Conservation (phyloP, 2,888 invertebrate genomes). For the Tenthredo distinguenda region DNA sequence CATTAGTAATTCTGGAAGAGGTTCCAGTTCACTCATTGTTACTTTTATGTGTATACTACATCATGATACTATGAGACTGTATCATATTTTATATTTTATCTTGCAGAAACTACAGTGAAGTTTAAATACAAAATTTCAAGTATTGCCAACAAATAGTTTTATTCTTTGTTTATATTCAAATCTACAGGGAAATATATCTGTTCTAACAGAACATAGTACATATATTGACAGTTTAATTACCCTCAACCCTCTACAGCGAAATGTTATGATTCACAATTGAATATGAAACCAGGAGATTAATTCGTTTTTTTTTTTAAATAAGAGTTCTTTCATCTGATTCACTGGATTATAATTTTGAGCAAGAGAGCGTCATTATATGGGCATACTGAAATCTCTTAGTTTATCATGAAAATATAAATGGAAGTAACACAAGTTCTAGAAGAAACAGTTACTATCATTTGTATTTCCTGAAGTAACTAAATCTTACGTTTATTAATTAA, state of each 20-base stretch:
- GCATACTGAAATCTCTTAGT: not conserved
- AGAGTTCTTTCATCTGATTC: not conserved
- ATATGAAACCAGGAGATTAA: conserved; percentile 6
- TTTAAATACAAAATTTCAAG: conserved; percentile 36
- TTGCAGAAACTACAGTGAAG: not conserved
- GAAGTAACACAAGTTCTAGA: not conserved
- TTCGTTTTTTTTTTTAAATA: not conserved
- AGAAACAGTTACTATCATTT: not conserved
- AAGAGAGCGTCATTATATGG: not conserved
- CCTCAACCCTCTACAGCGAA: conserved; percentile 35
- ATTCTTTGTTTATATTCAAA: conserved; percentile 6
- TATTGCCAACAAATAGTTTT: conserved; percentile 27
- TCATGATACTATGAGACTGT: conserved; percentile 12
- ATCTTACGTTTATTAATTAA: not conserved
- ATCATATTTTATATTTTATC: not conserved
- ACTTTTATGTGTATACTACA: not conserved
- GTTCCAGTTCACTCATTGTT: conserved; percentile 4
- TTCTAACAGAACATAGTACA: conserved; percentile 11
- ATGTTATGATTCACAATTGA: not conserved
- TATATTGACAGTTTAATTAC: conserved; percentile 38
- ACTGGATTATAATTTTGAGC: conserved; percentile 25
- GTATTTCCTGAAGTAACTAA: not conserved
- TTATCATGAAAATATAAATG: not conserved
- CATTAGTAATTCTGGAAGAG: not conserved
- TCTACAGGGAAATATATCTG: conserved; percentile 17